Conservation (phyloP, 2,113 vertebrate genomes). For the Ceratotherium simum region DNA sequence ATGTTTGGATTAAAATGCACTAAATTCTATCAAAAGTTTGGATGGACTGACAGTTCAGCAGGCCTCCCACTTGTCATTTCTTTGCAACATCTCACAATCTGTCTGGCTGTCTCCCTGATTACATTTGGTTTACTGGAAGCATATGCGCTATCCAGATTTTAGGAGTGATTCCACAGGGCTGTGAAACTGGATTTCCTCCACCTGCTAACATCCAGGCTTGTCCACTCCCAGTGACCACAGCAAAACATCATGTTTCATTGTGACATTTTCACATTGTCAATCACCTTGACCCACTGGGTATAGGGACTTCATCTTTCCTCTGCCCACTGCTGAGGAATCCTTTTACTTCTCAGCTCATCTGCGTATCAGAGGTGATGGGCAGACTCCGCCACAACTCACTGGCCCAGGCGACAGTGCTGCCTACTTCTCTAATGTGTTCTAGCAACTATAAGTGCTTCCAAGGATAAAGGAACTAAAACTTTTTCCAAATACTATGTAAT, state of each 20-base stretch:
- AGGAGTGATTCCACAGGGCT: not conserved
- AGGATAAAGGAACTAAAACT: not conserved
- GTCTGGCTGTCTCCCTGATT: not conserved
- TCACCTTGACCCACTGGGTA: fast-evolving
- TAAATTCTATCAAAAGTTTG: not conserved
- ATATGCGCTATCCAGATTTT: not conserved
- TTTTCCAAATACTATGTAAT: not conserved
- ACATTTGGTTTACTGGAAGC: not conserved
- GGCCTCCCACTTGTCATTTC: too few relatives aligned
- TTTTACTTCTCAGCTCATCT: not conserved
- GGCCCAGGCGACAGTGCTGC: not conserved
- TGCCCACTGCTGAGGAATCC: not conserved
- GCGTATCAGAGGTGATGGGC: fast-evolving
- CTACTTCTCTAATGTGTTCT: not conserved
- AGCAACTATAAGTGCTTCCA: not conserved
- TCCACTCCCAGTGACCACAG: too few relatives aligned
- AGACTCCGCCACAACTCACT: not conserved
- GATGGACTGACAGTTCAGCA: not conserved
- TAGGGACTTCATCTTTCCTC: not conserved
- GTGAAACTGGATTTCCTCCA: not conserved
- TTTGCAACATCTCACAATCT: not conserved
- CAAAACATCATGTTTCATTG: not conserved
- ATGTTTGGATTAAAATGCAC: not conserved
- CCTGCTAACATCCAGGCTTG: not conserved
- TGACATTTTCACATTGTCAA: not conserved